phyloP scores from a whole-genome alignment of 2,797 vertebrate species.

The Notolabrus celidotus region DNA sequence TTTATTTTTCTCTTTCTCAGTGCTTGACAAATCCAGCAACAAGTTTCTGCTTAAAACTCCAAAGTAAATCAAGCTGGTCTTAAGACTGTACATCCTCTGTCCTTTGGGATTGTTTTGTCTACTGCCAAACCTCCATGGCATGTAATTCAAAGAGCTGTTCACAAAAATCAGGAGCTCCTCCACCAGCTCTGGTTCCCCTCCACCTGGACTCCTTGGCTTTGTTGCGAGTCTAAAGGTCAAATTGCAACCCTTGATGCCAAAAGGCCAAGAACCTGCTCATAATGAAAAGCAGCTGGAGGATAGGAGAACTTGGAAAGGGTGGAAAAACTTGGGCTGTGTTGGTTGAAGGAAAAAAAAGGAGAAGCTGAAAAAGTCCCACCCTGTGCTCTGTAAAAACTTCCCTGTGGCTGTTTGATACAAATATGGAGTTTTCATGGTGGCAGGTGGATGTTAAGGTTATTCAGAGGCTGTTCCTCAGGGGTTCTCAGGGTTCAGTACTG shows the following conservation, averaged over 20 bases:
- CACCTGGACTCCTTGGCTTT: conserved; percentile 56
- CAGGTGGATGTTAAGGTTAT: conserved; percentile 22
- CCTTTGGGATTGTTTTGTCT: conserved; percentile 21
- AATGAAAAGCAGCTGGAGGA: conserved; percentile 76
- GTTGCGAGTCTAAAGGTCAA: conserved; percentile 72
- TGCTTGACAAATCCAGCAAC: conserved; percentile 7
- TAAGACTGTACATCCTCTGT: conserved; percentile 22
- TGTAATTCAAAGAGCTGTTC: conserved; percentile 20
- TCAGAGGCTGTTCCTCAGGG: conserved; percentile 2
- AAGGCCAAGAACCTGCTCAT: conserved; percentile 62
- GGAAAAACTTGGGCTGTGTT: conserved; percentile 7
- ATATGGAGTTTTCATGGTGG: conserved; percentile 17
- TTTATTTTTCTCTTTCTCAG: neutral
- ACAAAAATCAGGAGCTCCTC: conserved; percentile 50
- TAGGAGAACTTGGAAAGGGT: conserved; percentile 7
- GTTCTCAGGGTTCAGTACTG: conserved; percentile 31
- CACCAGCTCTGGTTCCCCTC: conserved; percentile 54
- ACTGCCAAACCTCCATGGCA: neutral
- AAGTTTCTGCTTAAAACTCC: conserved; percentile 9
- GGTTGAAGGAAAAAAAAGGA: conserved; percentile 23
- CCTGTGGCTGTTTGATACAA: conserved; percentile 8
- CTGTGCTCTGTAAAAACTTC: conserved; percentile 24
- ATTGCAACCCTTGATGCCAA: conserved; percentile 59
- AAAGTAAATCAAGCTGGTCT: conserved; percentile 3
- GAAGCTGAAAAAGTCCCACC: conserved; percentile 17